A percentile compares a stretch with the other conserved stretches of the same genome.
Evolutionary conservation across 2,113 vertebrate species (phyloP).

Genomic region (Hydropotes inermis): DNA sequence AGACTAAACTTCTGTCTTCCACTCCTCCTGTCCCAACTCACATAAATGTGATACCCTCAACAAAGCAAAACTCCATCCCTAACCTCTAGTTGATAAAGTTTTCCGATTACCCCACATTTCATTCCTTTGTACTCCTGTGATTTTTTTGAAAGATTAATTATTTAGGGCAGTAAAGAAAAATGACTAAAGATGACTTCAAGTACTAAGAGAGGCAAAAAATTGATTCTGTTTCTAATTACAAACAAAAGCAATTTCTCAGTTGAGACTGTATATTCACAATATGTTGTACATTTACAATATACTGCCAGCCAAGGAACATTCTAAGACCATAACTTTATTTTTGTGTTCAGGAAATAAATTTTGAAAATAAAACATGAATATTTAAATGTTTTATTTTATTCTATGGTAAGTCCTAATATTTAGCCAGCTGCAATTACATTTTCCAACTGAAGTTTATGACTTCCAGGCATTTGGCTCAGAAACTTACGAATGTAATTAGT

Average conservation of each 20-base stretch:
- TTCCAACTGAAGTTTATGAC: constrained; percentile 29
- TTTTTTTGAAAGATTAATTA: constrained; percentile 4
- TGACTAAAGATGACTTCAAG: constrained; percentile 37
- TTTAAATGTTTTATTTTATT: constrained; percentile 47
- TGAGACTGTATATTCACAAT: constrained; percentile 5
- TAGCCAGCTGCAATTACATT: constrained; percentile 15
- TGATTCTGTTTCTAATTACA: constrained; percentile 33
- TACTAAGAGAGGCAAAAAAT: not conserved
- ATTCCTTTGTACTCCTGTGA: not conserved
- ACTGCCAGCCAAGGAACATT: constrained; percentile 2
- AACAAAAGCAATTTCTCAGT: not conserved
- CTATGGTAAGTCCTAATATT: not conserved
- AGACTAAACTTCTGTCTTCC: constrained; percentile 1
- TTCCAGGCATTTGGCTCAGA: constrained; percentile 20
- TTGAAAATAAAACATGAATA: constrained; percentile 53
- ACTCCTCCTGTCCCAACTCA: not conserved
- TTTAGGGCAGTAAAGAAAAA: not conserved
- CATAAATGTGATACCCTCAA: not conserved
- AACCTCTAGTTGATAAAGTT: not conserved
- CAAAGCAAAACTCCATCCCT: not conserved
- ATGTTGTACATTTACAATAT: not conserved
- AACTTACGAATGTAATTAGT: constrained; percentile 14
- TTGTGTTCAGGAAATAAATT: constrained; percentile 20
- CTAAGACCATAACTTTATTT: constrained; percentile 21
- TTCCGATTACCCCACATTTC: not conserved